These are phyloP conservation scores for Halichoeres trimaculatus DNA, from an alignment of 2,113 vertebrate species.

Conservation along the genomic window DNA sequence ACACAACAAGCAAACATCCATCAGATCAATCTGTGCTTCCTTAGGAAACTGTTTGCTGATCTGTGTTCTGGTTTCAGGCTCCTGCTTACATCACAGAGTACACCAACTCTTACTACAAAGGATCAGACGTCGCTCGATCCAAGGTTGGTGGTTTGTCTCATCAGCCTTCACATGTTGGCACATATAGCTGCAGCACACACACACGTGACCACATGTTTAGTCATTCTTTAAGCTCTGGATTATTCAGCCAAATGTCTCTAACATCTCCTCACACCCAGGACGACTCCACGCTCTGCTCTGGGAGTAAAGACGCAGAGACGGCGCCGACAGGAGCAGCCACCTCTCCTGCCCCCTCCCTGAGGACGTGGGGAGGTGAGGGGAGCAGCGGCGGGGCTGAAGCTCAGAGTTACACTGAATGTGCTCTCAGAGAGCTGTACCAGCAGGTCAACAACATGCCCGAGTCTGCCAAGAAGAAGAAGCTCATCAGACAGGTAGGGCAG, in stretches of 20 bases:
- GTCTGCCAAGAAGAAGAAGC: slow-evolving; percentile 96
- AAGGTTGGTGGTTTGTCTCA: slow-evolving; percentile 83
- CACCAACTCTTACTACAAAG: slow-evolving; percentile 87
- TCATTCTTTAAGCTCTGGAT: no score
- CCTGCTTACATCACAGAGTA: slow-evolving; percentile 92
- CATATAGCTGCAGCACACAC: neutral
- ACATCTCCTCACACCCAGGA: slow-evolving; percentile 81
- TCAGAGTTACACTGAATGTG: slow-evolving; percentile 89
- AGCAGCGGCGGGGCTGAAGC: slow-evolving; percentile 58
- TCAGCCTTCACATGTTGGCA: neutral
- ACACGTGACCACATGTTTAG: no score
- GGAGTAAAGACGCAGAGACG: slow-evolving; percentile 63
- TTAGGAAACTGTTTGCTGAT: slow-evolving; percentile 1
- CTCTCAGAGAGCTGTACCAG: slow-evolving; percentile 90
- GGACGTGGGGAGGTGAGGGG: slow-evolving; percentile 12
- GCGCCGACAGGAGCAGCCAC: slow-evolving; percentile 42
- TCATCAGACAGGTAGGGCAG: slow-evolving; percentile 90
- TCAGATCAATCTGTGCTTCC: neutral
- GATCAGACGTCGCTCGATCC: slow-evolving; percentile 86
- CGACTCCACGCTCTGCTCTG: slow-evolving; percentile 86
- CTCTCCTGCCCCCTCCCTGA: slow-evolving; percentile 52
- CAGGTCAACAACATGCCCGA: slow-evolving; percentile 94
- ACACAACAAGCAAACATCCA: neutral
- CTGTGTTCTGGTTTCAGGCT: slow-evolving; percentile 80
- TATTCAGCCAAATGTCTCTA: neutral